phyloP scores from a whole-genome alignment of 2,113 vertebrate species.

The Cinclus mexicanus region DNA sequence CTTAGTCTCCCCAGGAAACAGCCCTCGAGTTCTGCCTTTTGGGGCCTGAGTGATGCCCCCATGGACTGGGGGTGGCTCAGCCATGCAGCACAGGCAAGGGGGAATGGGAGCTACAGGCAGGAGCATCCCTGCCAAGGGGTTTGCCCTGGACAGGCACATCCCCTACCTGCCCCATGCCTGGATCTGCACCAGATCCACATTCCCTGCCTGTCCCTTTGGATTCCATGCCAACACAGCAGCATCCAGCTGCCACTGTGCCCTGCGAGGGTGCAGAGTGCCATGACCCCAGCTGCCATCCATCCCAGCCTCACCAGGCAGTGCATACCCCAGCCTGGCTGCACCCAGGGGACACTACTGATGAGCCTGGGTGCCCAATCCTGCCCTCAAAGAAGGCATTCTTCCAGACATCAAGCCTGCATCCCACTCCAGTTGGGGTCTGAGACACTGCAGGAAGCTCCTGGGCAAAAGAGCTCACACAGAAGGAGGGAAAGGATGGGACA shows the following conservation, averaged over 20 bases:
- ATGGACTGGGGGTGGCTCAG: not conserved
- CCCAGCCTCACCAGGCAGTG: not conserved
- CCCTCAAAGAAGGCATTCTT: not conserved
- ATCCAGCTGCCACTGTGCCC: not conserved
- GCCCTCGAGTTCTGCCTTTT: constrained; percentile 24
- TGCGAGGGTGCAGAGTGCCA: not conserved
- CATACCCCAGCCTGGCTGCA: not conserved
- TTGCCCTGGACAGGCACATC: not conserved
- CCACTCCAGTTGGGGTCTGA: not conserved
- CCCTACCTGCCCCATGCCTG: not conserved
- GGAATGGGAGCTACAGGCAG: not conserved
- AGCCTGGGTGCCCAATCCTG: not conserved
- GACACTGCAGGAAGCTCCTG: not conserved
- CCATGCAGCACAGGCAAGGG: not conserved
- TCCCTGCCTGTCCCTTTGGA: not conserved
- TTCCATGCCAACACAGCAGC: rapidly evolving
- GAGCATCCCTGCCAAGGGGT: not conserved
- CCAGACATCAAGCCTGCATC: not conserved
- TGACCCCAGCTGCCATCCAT: rapidly evolving
- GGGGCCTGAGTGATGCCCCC: not conserved
- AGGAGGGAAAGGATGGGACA: not conserved
- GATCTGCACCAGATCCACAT: not conserved
- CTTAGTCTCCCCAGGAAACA: constrained; percentile 25
- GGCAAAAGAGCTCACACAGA: not conserved
- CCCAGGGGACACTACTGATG: not conserved